A percentile compares a stretch with the other conserved stretches of the same genome.
These are phyloP conservation scores for Sphenopsis melanotis DNA, from an alignment of 2,797 vertebrate genomes.

Conservation along the genomic window DNA sequence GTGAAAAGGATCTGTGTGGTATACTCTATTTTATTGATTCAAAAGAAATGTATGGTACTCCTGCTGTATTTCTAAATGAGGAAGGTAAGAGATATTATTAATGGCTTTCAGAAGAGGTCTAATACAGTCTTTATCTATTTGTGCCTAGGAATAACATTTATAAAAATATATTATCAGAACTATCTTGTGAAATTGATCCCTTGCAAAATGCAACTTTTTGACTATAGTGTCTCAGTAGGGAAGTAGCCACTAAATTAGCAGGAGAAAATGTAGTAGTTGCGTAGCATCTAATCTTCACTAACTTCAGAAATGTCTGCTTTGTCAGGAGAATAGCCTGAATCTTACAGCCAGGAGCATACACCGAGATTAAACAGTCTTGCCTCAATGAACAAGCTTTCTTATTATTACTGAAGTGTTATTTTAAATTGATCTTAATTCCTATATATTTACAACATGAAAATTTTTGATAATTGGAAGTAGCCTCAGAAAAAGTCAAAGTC, in stretches of 20 bases:
- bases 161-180: not conserved
- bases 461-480: not conserved
- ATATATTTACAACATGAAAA: not conserved
- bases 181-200: not conserved
- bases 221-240: not conserved
- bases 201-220: not conserved
- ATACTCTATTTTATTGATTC: constrained; percentile 86
- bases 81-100: constrained; percentile 78
- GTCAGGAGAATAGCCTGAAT: not conserved
- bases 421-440: not conserved
- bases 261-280: not conserved
- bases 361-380: not conserved
- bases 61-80: constrained; percentile 84
- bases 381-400: not conserved
- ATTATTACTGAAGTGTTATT: not conserved
- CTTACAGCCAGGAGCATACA: not conserved
- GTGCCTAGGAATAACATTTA: not conserved
- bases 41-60: constrained; percentile 76
- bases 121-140: not conserved
- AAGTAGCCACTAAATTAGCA: not conserved
- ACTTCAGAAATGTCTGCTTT: not conserved
- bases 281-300: not conserved
- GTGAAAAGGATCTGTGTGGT: constrained; percentile 78
- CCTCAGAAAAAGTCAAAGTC: not conserved
- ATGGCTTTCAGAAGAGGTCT: not conserved